A percentile compares a stretch with the other conserved stretches of the same genome.
These are phyloP conservation scores for Limnephilus rhombicus DNA, from an alignment of 2,888 invertebrate species.

Conservation along the genomic window DNA sequence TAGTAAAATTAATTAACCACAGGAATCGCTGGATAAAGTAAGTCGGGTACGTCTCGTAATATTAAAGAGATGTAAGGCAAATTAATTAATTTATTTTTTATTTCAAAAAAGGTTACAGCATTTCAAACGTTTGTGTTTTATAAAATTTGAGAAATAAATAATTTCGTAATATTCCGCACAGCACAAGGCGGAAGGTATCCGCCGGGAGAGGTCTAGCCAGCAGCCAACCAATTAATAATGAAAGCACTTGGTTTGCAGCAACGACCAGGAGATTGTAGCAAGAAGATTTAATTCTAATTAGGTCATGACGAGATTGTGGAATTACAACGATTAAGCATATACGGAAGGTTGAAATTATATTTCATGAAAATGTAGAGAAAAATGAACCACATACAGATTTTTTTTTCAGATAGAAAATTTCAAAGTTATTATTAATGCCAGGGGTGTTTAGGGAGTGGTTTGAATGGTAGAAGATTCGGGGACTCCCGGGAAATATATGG, in stretches of 20 bases:
- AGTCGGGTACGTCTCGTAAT: no score
- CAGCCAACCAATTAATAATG: neutral
- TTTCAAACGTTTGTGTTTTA: neutral
- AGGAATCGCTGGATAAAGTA: no score
- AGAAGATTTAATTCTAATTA: neutral
- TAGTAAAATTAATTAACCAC: no score
- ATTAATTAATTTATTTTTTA: neutral
- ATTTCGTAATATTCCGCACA: neutral
- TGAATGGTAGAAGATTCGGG: no score
- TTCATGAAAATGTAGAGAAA: neutral
- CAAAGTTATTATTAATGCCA: no score
- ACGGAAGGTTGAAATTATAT: neutral
- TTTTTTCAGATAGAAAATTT: neutral
- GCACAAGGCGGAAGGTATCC: neutral
- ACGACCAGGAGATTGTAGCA: neutral
- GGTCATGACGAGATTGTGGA: constrained; percentile 17
- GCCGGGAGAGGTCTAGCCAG: neutral
- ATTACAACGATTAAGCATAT: neutral
- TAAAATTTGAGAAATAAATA: neutral
- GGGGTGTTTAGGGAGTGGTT: no score
- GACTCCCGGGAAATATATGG: no score
- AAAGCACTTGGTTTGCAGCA: constrained; percentile 13
- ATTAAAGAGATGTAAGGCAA: neutral
- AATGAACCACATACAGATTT: neutral
- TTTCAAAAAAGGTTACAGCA: neutral